phyloP scores from a whole-genome alignment of 1,140 invertebrate genomes.

The Drosophila hydei region DNA sequence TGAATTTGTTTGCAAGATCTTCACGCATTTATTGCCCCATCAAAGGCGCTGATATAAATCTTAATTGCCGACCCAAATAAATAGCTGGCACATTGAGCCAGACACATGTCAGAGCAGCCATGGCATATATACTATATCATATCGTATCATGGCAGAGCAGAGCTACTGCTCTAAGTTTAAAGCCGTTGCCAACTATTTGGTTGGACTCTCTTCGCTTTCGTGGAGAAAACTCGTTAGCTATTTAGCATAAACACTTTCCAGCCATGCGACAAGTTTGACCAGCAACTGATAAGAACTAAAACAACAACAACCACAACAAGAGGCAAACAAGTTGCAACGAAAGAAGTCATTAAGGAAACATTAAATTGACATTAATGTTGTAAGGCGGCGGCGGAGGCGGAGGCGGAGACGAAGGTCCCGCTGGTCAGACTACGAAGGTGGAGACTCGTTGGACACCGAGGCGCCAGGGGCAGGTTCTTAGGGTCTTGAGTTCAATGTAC shows the following conservation, averaged over 20 bases:
- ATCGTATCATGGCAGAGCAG: neutral
- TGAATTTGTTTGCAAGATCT: constrained; percentile 47
- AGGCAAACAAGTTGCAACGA: constrained; percentile 61
- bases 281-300: constrained; percentile 70
- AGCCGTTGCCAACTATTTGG: constrained; percentile 20
- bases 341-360: constrained; percentile 83
- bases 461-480: constrained; percentile 10
- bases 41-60: constrained; percentile 75
- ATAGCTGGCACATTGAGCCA: constrained; percentile 55
- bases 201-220: constrained; percentile 52
- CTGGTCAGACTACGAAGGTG: constrained; percentile 3
- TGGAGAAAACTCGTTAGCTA: constrained; percentile 77
- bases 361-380: constrained; percentile 82
- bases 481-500: constrained; percentile 47
- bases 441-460: neutral
- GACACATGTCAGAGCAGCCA: constrained; percentile 51
- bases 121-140: constrained; percentile 12
- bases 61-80: constrained; percentile 83
- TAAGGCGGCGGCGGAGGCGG: constrained; percentile 8
- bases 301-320: constrained; percentile 28
- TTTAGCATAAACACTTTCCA: constrained; percentile 83
- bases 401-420: neutral
- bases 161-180: constrained; percentile 25
- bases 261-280: constrained; percentile 69
- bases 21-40: constrained; percentile 73